These are phyloP conservation scores for Parambassis ranga DNA, from an alignment of 2,797 vertebrate genomes.

Conservation along the genomic window DNA sequence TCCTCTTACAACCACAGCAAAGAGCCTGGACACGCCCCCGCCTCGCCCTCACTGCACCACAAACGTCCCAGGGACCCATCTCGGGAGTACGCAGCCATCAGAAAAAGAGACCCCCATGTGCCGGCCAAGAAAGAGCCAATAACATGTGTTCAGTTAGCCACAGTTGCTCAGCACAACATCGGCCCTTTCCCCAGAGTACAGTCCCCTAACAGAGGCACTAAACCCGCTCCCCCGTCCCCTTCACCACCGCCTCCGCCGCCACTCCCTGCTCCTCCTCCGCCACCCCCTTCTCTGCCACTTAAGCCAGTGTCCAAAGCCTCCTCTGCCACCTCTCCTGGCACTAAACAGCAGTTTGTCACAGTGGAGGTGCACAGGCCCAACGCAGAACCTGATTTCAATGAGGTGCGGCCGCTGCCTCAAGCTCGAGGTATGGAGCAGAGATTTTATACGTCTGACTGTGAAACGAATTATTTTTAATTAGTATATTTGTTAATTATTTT, in stretches of 20 bases:
- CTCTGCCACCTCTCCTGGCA: slow-evolving; percentile 44
- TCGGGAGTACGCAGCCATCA: slow-evolving; percentile 51
- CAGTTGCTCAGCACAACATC: slow-evolving; percentile 83
- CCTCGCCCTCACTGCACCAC: slow-evolving; percentile 35
- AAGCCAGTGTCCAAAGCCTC: slow-evolving; percentile 52
- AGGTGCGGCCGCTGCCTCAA: slow-evolving; percentile 92
- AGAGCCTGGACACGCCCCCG: slow-evolving; percentile 42
- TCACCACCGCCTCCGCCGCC: slow-evolving; percentile 41
- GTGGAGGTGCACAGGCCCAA: slow-evolving; percentile 96
- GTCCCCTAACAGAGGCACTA: slow-evolving; percentile 82
- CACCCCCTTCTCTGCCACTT: slow-evolving; percentile 49
- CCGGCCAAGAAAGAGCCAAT: slow-evolving; percentile 66
- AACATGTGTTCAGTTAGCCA: slow-evolving; percentile 77
- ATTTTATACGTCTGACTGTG: too few relatives aligned
- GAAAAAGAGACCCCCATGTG: slow-evolving; percentile 53
- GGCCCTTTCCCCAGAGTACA: slow-evolving; percentile 94
- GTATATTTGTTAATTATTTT: background rate
- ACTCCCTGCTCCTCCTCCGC: slow-evolving; percentile 46
- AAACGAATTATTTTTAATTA: too few relatives aligned
- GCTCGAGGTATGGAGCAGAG: slow-evolving; percentile 85
- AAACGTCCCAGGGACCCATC: slow-evolving; percentile 35
- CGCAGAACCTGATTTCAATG: slow-evolving; percentile 93
- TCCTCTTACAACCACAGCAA: slow-evolving; percentile 62
- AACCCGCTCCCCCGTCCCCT: slow-evolving; percentile 36
- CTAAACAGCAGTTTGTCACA: slow-evolving; percentile 90